phyloP scores from a whole-genome alignment of 2,888 invertebrate genomes.

The Amiota communis region DNA sequence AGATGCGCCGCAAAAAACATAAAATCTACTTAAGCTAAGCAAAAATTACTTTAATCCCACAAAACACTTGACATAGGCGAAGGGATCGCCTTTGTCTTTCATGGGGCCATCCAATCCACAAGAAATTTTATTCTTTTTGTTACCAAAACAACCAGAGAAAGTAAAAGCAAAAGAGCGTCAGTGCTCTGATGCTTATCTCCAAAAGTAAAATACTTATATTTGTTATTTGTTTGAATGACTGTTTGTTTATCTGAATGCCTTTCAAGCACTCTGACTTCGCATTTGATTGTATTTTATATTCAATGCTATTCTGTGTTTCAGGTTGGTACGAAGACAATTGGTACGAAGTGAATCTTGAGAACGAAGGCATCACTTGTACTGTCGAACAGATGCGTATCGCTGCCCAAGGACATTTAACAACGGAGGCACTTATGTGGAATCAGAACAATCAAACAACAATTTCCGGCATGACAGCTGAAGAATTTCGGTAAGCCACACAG shows the following conservation, averaged over 20 bases:
- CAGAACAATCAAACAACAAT: constrained; percentile 95
- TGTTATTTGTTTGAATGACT: too few relatives aligned
- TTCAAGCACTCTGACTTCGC: too few relatives aligned
- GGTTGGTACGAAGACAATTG: constrained; percentile 99
- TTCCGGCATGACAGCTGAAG: constrained; percentile 95
- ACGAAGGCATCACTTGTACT: constrained; percentile 93
- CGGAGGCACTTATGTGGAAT: constrained; percentile 99
- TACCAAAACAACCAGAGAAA: too few relatives aligned
- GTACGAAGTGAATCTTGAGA: constrained; percentile 91
- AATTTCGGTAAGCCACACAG: constrained; percentile 79
- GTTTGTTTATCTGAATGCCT: too few relatives aligned
- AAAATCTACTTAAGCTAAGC: constrained; percentile 26
- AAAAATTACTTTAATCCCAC: constrained; percentile 29
- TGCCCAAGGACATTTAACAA: constrained; percentile 97
- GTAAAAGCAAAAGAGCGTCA: too few relatives aligned
- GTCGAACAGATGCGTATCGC: constrained; percentile 93
- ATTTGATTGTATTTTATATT: neutral
- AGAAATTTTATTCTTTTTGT: too few relatives aligned
- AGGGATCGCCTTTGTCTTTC: too few relatives aligned
- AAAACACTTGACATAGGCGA: constrained; percentile 23
- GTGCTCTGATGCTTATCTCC: too few relatives aligned
- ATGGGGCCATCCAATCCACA: too few relatives aligned
- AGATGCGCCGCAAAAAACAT: neutral
- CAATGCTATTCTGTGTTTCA: constrained; percentile 60
- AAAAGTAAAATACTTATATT: too few relatives aligned